These are phyloP conservation scores for Eudorcas thomsonii DNA, from an alignment of 2,113 vertebrate species.

Conservation along the genomic window DNA sequence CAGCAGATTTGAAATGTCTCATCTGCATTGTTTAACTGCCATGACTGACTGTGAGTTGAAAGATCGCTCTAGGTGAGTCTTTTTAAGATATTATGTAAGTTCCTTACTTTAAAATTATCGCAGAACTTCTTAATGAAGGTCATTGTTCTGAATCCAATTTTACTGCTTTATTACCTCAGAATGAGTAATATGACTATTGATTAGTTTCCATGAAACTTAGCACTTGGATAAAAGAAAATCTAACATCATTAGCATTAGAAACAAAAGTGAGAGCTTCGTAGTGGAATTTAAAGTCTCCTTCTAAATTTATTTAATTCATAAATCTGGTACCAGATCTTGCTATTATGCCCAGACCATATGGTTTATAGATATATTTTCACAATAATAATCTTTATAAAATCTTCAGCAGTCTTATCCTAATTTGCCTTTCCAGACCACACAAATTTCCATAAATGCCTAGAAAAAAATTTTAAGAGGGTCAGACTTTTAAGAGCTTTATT, in stretches of 20 bases:
- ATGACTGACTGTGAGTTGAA: neutral
- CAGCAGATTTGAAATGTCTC: neutral
- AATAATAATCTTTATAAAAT: neutral
- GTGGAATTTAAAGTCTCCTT: neutral
- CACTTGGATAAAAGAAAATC: neutral
- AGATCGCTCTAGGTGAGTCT: too few species aligned
- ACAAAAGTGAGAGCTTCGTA: neutral
- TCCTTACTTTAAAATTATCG: neutral
- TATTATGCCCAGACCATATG: neutral
- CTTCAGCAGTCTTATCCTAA: neutral
- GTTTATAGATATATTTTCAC: neutral
- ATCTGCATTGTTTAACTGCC: neutral
- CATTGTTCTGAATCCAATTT: neutral
- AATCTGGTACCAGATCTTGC: neutral
- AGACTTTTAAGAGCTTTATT: neutral
- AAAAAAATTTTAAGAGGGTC: neutral
- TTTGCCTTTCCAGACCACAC: neutral
- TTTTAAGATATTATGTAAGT: neutral
- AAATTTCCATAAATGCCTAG: neutral
- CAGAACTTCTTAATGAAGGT: neutral
- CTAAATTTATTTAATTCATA: neutral
- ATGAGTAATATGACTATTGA: neutral
- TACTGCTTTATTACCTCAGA: neutral
- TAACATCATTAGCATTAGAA: neutral
- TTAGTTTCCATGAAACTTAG: neutral